These are phyloP conservation scores for Python bivittatus DNA, from an alignment of 2,113 vertebrate species.

Conservation along the genomic window DNA sequence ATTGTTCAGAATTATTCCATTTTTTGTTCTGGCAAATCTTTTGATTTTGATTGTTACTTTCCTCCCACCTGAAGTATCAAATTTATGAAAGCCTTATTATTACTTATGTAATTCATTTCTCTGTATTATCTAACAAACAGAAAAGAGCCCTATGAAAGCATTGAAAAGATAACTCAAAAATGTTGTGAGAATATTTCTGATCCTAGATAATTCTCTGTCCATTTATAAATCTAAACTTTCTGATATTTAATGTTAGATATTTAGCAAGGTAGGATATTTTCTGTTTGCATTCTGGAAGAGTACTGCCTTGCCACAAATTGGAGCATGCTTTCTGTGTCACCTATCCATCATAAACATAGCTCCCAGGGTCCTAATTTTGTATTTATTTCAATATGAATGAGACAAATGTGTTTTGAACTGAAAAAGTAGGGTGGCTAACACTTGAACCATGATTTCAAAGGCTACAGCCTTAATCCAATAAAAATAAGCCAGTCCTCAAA, in stretches of 20 bases:
- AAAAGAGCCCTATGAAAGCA: neutral
- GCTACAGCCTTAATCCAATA: neutral
- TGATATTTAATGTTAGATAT: neutral
- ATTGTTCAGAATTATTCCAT: slow-evolving; percentile 42
- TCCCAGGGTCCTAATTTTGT: neutral
- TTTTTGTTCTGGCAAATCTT: slow-evolving; percentile 32
- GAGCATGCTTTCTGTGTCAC: neutral
- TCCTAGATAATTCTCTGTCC: neutral
- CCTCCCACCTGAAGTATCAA: neutral
- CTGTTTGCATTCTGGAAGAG: neutral
- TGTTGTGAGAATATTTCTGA: neutral
- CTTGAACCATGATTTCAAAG: neutral
- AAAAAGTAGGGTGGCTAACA: neutral
- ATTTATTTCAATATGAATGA: neutral
- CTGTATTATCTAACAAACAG: neutral
- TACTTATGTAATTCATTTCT: neutral
- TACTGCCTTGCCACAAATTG: neutral
- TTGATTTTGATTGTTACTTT: neutral
- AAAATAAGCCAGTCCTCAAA: neutral
- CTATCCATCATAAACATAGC: neutral
- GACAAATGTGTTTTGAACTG: neutral
- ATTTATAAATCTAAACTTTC: neutral
- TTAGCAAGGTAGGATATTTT: neutral
- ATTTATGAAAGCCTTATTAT: neutral
- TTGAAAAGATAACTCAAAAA: neutral